phyloP scores from a whole-genome alignment of 2,888 invertebrate genomes.

The Cosmia pyralina region DNA sequence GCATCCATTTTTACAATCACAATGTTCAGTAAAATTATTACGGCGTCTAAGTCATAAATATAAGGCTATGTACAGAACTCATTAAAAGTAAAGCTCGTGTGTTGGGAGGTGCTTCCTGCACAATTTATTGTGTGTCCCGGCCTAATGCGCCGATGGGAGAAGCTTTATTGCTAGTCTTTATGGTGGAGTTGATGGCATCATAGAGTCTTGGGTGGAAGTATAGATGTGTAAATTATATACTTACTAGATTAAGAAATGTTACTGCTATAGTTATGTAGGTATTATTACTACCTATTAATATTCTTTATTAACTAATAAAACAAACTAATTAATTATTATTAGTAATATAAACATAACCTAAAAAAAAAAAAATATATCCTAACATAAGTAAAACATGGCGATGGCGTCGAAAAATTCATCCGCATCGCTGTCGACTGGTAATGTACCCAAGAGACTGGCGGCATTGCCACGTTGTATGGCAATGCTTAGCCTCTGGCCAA shows the following conservation, averaged over 20 bases:
- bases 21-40: conserved; percentile 61
- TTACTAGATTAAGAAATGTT: background rate
- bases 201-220: conserved; percentile 13
- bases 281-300: background rate
- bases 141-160: conserved; percentile 58
- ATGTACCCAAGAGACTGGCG: too few species aligned
- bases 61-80: conserved; percentile 65
- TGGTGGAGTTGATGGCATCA: conserved; percentile 41
- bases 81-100: conserved; percentile 71
- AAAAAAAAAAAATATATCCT: too few species aligned
- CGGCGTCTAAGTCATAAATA: conserved; percentile 57
- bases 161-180: conserved; percentile 57
- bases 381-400: too few species aligned
- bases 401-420: too few species aligned
- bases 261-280: background rate
- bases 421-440: too few species aligned
- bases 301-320: too few species aligned
- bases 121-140: conserved; percentile 68
- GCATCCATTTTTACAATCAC: conserved; percentile 53
- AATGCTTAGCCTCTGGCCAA: too few species aligned
- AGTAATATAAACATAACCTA: too few species aligned
- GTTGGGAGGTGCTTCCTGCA: conserved; percentile 59
- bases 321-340: too few species aligned
- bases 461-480: too few species aligned
- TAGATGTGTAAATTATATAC: background rate